These are phyloP conservation scores for Dipodomys stephensi DNA, from an alignment of 2,113 vertebrate species.

Conservation along the genomic window DNA sequence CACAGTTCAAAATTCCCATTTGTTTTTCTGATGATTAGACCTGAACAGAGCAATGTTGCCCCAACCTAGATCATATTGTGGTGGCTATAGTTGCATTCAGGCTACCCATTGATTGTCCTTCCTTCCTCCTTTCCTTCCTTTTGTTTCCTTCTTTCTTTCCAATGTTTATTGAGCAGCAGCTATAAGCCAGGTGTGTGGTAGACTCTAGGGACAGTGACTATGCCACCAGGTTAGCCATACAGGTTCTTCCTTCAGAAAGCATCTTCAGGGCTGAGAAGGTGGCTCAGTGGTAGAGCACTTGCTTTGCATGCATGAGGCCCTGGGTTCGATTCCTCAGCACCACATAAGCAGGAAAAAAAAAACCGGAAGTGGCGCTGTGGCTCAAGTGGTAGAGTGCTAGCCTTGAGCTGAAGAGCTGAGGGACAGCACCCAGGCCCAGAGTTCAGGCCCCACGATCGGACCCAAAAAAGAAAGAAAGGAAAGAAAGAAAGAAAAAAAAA, in stretches of 20 bases:
- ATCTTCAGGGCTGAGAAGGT: too few species aligned
- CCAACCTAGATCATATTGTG: neutral
- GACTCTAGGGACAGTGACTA: neutral
- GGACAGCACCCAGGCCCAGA: too few species aligned
- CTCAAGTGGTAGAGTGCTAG: too few species aligned
- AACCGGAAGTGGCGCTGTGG: too few species aligned
- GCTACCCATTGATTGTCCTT: neutral
- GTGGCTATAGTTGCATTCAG: neutral
- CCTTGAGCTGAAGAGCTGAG: too few species aligned
- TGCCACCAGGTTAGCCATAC: neutral
- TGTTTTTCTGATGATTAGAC: neutral
- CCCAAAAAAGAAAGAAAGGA: too few species aligned
- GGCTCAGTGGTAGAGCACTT: too few species aligned
- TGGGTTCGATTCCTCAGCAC: too few species aligned
- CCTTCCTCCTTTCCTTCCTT: neutral
- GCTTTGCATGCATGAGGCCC: too few species aligned
- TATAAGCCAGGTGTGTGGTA: neutral
- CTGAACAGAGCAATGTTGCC: neutral
- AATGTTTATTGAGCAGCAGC: neutral
- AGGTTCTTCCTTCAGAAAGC: constrained; percentile 1
- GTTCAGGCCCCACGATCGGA: too few species aligned
- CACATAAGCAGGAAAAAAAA: too few species aligned
- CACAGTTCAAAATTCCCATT: neutral
- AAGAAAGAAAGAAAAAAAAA: too few species aligned
- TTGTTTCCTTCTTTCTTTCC: neutral